Base-by-base conservation (phyloP, 2,113 vertebrate species). In the Ptilorrhoa leucosticta region DNA sequence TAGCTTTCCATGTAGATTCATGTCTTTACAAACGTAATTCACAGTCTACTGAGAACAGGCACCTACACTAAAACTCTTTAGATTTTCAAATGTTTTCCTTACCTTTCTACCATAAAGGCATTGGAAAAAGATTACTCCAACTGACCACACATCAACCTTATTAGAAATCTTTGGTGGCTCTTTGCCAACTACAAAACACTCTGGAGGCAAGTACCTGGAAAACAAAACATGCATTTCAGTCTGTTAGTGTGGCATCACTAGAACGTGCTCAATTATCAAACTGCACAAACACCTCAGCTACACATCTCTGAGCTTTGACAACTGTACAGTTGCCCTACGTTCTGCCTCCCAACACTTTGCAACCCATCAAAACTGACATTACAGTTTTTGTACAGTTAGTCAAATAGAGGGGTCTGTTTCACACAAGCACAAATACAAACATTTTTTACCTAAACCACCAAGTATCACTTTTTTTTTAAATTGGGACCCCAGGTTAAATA, bases 131-230 rank as follows among this genome's bases (percentile, higher is more conserved):
- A 99, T 99, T 71, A 99, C 98, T 63, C 99, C 99, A 73, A 99
- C 99, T 54, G 99, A 99, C 99, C 99, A 99, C 39, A 99, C 99
- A 2, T 99, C 99, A 97, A 99, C 99, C 97, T 99, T 99, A 97
- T 99, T 99, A 96, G 99, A 99, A 98, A 99, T 99, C 98, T 99
- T 99, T 96, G 99, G 99, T 94, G 99, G 99, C 92, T 99, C 99
- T 98, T 99, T 99, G 85, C 99, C 99, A 94, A 99, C 99, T 95
- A 99, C 99, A 98, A 99, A 99, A 98, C 99, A 99, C 83, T 99
- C 99, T 64, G 99, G 99, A 95, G 99, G 99, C 96, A 99, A 97
- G 94, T 99, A 99, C 99, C 99, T 99, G 76, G 19, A 83, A 90
- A 92, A 37, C 40, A 95, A 93, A 87, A 72, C 12, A 58, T 21